Evolutionary conservation across 2,113 vertebrate species (phyloP), one percentile per base, ranked within the genome.

Genomic region (Trogon surrucura): DNA sequence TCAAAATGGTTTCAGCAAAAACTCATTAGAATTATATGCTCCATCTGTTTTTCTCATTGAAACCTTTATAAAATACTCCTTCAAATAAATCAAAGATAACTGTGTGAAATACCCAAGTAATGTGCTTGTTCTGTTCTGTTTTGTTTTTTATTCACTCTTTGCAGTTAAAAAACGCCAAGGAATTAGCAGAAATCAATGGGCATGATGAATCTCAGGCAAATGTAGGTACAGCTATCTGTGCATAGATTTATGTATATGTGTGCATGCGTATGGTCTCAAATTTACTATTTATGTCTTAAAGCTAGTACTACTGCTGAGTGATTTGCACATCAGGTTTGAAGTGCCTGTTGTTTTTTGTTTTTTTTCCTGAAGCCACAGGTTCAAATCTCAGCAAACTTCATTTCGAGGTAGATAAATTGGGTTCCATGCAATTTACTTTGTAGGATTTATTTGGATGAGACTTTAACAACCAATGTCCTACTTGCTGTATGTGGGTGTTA

Each of bases 111-210:
- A 56, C 51, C 92, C 83, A 71, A 97, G 54, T 89, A 91, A 94
- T 88, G 70, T 80, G 34, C 79, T 94, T 97, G 60, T 73, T 97
- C 88, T 97, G 73, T 96, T 94, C 85, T 82, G 66, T 77, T 95
- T 78, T 93, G 32, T 51, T 26, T 93, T 93, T 85, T 97, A 45
- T 94, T 95, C 94, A 75, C 65, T 91, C 65, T 95, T 94, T 94
- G 64, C 98, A 98, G 98, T 95, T 98, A 91, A 98, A 98, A 98
- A 98, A 92, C 13, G 74, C 97, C 95, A 98, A 98, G 97, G 98
- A 98, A 72, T 96, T 98, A 96, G 97, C 98, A 61, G 98, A 98
- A 94, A 97, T 98, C 92, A 98, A 98, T 54, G 98, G 97, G 75
- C 98, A 98, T 65, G 98, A 97, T 66, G 98, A 98, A 74, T 97